Conservation (phyloP, 2,113 vertebrate species). For the Hemiscyllium ocellatum region DNA sequence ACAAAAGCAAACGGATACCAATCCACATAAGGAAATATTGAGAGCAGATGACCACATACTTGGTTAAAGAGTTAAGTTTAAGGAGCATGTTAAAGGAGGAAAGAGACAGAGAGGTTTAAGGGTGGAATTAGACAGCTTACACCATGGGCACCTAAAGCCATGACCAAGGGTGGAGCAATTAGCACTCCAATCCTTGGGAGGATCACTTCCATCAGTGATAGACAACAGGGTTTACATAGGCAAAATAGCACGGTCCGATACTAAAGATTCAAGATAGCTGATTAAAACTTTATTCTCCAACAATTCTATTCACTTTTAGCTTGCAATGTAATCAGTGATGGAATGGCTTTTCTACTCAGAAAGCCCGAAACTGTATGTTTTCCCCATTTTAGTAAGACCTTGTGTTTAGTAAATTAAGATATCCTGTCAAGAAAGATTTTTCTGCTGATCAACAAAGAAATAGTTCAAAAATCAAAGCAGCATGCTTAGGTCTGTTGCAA, state of each 20-base stretch:
- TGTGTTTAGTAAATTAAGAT: background rate
- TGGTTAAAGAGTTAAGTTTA: background rate
- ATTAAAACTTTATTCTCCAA: background rate
- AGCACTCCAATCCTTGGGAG: background rate
- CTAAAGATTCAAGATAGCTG: background rate
- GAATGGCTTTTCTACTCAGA: background rate
- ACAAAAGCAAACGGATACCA: background rate
- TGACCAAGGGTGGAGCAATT: background rate
- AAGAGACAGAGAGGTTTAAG: background rate
- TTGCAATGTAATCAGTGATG: background rate
- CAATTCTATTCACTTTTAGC: background rate
- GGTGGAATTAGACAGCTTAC: background rate
- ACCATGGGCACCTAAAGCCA: background rate
- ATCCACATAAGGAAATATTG: background rate
- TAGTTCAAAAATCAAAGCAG: background rate
- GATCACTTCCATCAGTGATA: background rate
- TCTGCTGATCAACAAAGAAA: background rate
- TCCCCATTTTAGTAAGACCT: background rate
- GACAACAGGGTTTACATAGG: background rate
- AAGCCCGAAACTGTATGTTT: background rate
- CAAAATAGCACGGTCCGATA: background rate
- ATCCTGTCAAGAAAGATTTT: background rate
- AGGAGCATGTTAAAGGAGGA: background rate
- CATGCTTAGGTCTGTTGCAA: background rate
- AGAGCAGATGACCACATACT: background rate